These are phyloP conservation scores for Scytalopus superciliaris DNA, from an alignment of 2,113 vertebrate species.

Conservation along the genomic window DNA sequence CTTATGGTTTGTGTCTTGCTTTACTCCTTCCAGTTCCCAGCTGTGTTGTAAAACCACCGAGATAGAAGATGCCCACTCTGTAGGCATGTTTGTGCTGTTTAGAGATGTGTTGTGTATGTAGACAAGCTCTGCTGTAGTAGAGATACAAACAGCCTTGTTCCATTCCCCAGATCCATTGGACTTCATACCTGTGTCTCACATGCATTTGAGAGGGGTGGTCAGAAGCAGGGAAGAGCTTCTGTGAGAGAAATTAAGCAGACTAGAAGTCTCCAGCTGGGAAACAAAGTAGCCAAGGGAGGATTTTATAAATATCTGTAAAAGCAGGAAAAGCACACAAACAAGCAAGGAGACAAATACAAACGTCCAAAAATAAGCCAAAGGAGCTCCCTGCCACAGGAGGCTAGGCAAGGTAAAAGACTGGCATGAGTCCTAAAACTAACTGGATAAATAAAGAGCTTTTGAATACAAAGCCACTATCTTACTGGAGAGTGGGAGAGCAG, in stretches of 20 bases:
- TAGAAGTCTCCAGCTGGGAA: background rate
- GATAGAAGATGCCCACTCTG: background rate
- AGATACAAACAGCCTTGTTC: background rate
- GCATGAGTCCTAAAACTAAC: background rate
- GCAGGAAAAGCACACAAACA: background rate
- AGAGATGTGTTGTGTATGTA: background rate
- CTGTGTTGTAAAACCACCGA: background rate
- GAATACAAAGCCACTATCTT: background rate
- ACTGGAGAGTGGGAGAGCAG: background rate
- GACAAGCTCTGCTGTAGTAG: background rate
- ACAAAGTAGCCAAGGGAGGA: background rate
- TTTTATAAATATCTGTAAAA: background rate
- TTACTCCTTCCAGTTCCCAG: background rate
- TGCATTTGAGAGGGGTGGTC: background rate
- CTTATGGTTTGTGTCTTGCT: background rate
- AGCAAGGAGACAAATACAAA: background rate
- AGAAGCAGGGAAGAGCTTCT: background rate
- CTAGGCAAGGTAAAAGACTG: background rate
- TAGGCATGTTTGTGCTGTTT: background rate
- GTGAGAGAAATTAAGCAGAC: background rate
- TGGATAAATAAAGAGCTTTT: background rate
- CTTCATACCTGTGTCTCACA: background rate
- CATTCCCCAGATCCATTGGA: background rate
- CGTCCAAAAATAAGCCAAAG: background rate
- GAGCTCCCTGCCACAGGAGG: background rate